Percentiles rank a stretch among this genome's conserved stretches.
Conservation (phyloP, 2,888 invertebrate species). For the Linyphia triangularis region DNA sequence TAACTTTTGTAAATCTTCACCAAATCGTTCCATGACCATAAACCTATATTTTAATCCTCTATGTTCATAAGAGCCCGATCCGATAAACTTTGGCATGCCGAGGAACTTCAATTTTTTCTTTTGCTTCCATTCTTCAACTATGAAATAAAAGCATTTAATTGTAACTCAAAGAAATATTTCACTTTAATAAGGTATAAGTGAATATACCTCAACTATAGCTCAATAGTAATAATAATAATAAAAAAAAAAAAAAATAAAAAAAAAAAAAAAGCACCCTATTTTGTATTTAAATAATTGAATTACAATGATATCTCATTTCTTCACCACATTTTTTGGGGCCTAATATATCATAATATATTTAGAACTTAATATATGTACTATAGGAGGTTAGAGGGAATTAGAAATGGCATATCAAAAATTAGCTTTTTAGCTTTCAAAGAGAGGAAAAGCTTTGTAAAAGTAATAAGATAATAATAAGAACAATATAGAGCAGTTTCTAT, state of each 20-base stretch:
- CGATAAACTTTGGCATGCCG: constrained; percentile 93
- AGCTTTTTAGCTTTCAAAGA: too few species aligned
- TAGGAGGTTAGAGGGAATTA: too few species aligned
- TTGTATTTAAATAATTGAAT: background rate
- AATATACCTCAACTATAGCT: background rate
- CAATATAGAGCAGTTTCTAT: too few species aligned
- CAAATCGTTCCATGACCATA: constrained; percentile 94
- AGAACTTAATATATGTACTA: too few species aligned
- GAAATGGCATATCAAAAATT: too few species aligned
- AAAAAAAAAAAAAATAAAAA: background rate
- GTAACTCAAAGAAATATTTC: background rate
- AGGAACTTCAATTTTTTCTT: constrained; percentile 84
- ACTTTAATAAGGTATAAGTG: background rate
- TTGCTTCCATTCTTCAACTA: constrained; percentile 87
- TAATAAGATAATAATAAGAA: too few species aligned
- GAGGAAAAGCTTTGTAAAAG: too few species aligned
- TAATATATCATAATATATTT: too few species aligned
- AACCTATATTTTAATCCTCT: constrained; percentile 91
- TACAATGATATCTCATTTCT: background rate
- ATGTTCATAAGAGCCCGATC: constrained; percentile 90
- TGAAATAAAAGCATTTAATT: constrained; percentile 32
- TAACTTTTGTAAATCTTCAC: constrained; percentile 90
- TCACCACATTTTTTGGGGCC: constrained; percentile 1
- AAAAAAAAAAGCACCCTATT: too few species aligned
- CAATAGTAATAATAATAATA: background rate